These are phyloP conservation scores for Lepidocyrtoides sp. DNA, from an alignment of 2,888 invertebrate genomes.

Conservation along the genomic window DNA sequence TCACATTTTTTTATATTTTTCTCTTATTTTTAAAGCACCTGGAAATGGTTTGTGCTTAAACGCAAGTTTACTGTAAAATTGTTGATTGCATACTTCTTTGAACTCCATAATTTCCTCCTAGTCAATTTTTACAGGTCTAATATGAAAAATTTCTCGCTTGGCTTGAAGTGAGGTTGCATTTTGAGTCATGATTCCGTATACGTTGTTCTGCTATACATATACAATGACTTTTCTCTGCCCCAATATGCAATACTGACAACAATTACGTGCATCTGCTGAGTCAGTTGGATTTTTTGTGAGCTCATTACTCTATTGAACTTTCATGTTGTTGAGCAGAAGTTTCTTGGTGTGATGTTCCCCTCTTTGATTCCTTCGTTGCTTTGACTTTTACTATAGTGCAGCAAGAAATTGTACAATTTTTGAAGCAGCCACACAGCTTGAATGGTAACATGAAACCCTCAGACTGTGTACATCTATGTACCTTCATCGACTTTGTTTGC, in stretches of 20 bases:
- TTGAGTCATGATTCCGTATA: background rate
- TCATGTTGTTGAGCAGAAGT: background rate
- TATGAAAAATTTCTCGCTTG: background rate
- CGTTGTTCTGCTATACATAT: too few relatives aligned
- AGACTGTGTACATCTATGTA: background rate
- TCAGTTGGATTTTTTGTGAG: constrained; percentile 35
- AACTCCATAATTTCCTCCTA: background rate
- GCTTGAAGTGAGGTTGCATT: background rate
- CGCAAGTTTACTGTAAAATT: background rate
- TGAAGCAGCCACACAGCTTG: constrained; percentile 59
- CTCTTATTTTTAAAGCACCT: background rate
- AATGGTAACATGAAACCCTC: constrained; percentile 49
- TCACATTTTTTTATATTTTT: background rate
- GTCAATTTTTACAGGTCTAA: background rate
- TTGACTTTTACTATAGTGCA: constrained; percentile 46
- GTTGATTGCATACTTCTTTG: background rate
- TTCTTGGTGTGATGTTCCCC: constrained; percentile 20
- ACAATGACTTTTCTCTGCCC: background rate
- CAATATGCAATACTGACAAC: background rate
- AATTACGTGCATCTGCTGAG: constrained; percentile 48
- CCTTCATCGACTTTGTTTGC: constrained; percentile 44
- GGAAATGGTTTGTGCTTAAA: background rate
- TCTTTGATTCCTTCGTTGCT: constrained; percentile 21
- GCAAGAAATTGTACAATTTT: constrained; percentile 19
- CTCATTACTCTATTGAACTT: constrained; percentile 35